These are phyloP conservation scores for Eueremaeus valkanovi DNA, from an alignment of 2,888 invertebrate genomes.

Conservation along the genomic window DNA sequence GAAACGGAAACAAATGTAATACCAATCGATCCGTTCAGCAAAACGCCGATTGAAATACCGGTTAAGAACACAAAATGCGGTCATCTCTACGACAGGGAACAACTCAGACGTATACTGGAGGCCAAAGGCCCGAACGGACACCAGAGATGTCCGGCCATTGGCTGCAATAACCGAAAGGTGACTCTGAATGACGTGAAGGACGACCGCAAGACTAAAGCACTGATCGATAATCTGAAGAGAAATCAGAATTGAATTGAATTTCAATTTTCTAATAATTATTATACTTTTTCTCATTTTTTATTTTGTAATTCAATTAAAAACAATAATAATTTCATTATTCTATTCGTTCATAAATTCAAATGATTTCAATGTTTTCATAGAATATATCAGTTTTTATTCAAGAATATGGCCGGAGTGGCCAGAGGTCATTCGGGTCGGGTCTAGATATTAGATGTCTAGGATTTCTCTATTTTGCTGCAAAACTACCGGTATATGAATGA, in stretches of 20 bases:
- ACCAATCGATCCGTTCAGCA: constrained; percentile 46
- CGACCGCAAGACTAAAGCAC: constrained; percentile 21
- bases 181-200: constrained; percentile 32
- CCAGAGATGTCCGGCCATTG: constrained; percentile 32
- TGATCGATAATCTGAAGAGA: constrained; percentile 31
- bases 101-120: neutral
- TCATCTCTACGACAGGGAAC: constrained; percentile 45
- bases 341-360: too few species aligned
- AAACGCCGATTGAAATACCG: constrained; percentile 43
- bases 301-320: too few species aligned
- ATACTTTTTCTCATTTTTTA: too few species aligned
- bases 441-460: too few species aligned
- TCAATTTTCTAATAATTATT: too few species aligned
- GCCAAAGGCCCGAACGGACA: neutral
- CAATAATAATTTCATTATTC: too few species aligned
- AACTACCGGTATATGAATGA: too few species aligned
- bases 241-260: neutral
- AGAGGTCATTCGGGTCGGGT: too few species aligned
- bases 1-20: constrained; percentile 36
- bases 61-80: constrained; percentile 44
- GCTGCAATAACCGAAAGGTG: constrained; percentile 32
- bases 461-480: too few species aligned
- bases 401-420: too few species aligned
- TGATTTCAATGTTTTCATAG: too few species aligned
- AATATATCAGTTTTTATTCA: too few species aligned